These are phyloP conservation scores for Tokudaia muenninki DNA, from an alignment of 2,797 vertebrate genomes.

Conservation along the genomic window DNA sequence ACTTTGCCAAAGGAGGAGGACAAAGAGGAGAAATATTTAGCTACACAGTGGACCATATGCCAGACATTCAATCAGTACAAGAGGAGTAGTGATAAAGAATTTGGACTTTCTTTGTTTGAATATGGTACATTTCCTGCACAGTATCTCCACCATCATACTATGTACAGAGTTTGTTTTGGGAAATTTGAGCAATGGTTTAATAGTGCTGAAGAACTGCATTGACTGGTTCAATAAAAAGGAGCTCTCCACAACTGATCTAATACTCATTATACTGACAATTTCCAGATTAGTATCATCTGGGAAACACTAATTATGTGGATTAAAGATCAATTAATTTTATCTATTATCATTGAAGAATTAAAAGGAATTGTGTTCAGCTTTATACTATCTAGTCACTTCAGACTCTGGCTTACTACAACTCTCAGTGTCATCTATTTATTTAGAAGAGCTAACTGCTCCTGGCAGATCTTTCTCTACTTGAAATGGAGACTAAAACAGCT, in stretches of 20 bases:
- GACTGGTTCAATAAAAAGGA: conserved; percentile 76
- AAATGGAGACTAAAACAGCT: conserved; percentile 44
- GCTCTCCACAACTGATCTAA: conserved; percentile 54
- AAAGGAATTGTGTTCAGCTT: neutral
- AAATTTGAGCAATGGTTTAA: conserved; percentile 79
- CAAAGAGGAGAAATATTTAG: neutral
- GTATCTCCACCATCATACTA: conserved; percentile 39
- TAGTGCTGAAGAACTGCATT: conserved; percentile 61
- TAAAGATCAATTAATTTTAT: accelerated
- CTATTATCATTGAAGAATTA: neutral
- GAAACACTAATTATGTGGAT: neutral
- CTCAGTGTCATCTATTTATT: neutral
- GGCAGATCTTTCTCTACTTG: conserved; percentile 46
- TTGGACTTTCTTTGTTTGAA: neutral
- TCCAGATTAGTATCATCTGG: conserved; percentile 78
- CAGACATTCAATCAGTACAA: neutral
- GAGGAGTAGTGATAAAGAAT: neutral
- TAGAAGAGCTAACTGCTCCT: neutral
- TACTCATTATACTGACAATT: conserved; percentile 70
- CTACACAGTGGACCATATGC: neutral
- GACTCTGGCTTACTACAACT: neutral
- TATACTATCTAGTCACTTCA: neutral
- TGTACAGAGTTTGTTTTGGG: conserved; percentile 61
- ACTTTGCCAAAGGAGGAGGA: neutral
- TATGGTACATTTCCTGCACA: neutral